Base-by-base conservation (phyloP, 1,140 invertebrate genomes). In the Zophobas morio region DNA sequence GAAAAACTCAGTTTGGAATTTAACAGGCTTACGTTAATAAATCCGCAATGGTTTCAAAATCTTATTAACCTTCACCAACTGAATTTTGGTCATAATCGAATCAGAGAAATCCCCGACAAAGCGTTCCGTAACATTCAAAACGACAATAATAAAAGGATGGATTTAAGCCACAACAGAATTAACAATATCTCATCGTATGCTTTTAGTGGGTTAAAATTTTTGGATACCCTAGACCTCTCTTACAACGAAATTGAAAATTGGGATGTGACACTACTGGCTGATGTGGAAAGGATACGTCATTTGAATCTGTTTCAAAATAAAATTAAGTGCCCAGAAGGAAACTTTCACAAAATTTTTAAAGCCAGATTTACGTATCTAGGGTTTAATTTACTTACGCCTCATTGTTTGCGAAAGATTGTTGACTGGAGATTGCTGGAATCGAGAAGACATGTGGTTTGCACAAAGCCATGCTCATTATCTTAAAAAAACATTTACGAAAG, bases 201-300 rank as follows among this genome's bases (percentile, higher is more conserved):
- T 40, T 56, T 76, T 20, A 63, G 49, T 39, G 51, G 75, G 20
- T 70, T 66, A 34, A 76, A 70, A 60, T 47, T n/a, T 32, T 20
- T 76, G 1, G 47, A 56, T 34, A 36, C 4, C 37, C 56, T 76
- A 35, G 42, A 76, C 42, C 42, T 75, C 8, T 70, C 60, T 20
- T 36, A 76, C 2, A 76, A 76, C 42, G 4, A 76, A 5, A 36
- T 76, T 2, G 46, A 70, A 56, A 33, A 34, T 5, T 53, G 63
- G n/a, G 20, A 53, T 42, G 53, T n/a, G n/a, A 39, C 51, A 20
- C 39, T 51, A 1, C 53, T 76, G 35, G 47, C 47, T 4, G 66
- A 76, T 54, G 60, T 46, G 32, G 60, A 76, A 70, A n/a, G 1
- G 20, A n/a, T 76, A 3, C 46, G 33, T 20, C 1, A 53, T 8